Base-by-base conservation (phyloP, 2,113 vertebrate genomes). In the Forbesichthys agassizii region DNA sequence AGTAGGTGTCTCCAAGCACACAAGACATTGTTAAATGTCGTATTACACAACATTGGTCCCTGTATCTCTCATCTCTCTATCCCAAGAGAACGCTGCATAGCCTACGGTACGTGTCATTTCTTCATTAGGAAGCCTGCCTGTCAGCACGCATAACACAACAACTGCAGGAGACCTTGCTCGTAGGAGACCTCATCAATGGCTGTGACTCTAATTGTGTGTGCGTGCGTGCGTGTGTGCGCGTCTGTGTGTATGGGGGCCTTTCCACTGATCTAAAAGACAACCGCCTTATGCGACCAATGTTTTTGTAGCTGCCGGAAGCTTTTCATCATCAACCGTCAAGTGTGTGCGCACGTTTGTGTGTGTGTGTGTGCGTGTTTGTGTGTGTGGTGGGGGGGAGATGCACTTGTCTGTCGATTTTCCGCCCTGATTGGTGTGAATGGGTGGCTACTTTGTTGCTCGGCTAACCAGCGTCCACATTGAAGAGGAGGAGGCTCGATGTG, bases 341-440 rank as follows among this genome's bases (percentile, higher is more conserved):
- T 48, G 59, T 65, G 33, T 60, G 33, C 14, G 36, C 5, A 7
- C 58, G 16, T 62, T 55, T 53, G 63, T 60, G 51, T 42, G 64
- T 47, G 65, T 48, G 59, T 65, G 33, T 60, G 33, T 36, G 36
- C 9, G 11, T 58, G 16, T 62, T 55, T 53, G 63, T 60, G 51
- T 42, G 64, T 47, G 47, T 59, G 71, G 48, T 66, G 71, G 82
- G 75, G 72, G 55, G 64, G 73, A 70, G 81, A 5, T 67, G 84
- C 90, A 77, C 88, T 93, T 92, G 90, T 92, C 87, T 90, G 71
- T 73, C 77, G 77, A 92, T 93, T 93, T 93, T 93, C 92, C 88
- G 87, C 91, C 91, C 92, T 92, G 91, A 92, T 93, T 93, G 91
- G 84, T 90, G 63, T 90, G 88, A 92, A 92, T 90, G 90, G 90